Base-by-base conservation (phyloP, 2,113 vertebrate genomes). In the Pithys albifrons region DNA sequence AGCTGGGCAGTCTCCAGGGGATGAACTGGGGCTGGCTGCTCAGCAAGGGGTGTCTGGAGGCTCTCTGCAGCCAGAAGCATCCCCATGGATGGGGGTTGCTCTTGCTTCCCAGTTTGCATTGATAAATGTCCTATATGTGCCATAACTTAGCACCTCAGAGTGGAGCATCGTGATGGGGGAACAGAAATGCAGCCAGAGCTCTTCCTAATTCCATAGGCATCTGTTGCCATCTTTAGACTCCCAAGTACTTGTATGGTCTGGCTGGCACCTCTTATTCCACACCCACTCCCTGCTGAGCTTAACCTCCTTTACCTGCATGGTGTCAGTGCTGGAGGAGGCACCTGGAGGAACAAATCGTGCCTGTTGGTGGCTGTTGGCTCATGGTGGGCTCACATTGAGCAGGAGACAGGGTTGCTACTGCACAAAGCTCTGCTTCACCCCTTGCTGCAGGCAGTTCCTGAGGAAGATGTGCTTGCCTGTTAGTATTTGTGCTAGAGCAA, bases 371-470 rank as follows among this genome's bases (percentile, higher is more conserved):
- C 85, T 48, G 55, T 67, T 73, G 84, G 46, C 70, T 65, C 10
- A 1, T 1, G 13, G 24, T 20, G 51, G 52, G 37, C 28, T 85
- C 28, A 1, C 37, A 10, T 0, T 0, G 0, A 76, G 46, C 73
- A 25, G 72, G 37, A 67, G 62, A 43, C 46, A 54, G 74, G 41
- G 58, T 39, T 89, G 35, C 46, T 64, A 43, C 62, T 72, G 15
- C 8, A 11, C 43, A 23, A 67, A 27, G 54, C 35, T 4, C 51
- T 6, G 19, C 58, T 83, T 39, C 3, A 0, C 7, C 33, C 43
- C 10, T 24, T 48, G 55, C 79, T 75, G 46, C 46, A 2, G 51
- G 46, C 46, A 5, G n/a, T 19, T 71, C 79, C 39, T 39, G 8
- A 37, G 61, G 48, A 75, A 39, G 62, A 18, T 28, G 33, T 35